Percentiles rank a stretch among this genome's conserved stretches.
Evolutionary conservation across 2,113 vertebrate species (phyloP).

Genomic region (Oostethus manadensis): DNA sequence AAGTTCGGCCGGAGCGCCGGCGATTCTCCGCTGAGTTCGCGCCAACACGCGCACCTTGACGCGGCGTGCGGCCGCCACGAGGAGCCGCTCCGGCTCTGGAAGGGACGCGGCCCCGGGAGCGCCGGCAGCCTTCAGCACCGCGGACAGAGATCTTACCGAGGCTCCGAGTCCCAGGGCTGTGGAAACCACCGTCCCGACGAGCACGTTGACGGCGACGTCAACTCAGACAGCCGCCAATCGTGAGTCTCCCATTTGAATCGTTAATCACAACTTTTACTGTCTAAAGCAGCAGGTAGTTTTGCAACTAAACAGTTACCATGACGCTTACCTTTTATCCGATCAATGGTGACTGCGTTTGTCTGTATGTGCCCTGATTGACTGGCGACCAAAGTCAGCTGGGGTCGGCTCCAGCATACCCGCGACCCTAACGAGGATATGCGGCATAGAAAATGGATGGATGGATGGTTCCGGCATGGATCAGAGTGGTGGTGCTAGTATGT

Average conservation of each 20-base stretch:
- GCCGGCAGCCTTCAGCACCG: conserved; percentile 65
- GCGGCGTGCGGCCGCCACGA: conserved; percentile 41
- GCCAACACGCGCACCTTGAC: conserved; percentile 40
- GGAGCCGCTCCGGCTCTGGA: conserved; percentile 53
- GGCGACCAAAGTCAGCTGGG: no score
- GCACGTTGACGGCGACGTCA: conserved; percentile 50
- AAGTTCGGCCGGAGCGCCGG: conserved; percentile 53
- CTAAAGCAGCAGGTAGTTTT: not conserved
- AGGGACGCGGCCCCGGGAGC: conserved; percentile 44
- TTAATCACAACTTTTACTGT: conserved; percentile 16
- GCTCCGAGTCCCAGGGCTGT: conserved; percentile 37
- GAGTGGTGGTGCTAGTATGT: not conserved
- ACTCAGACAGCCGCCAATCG: conserved; percentile 56
- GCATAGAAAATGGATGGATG: no score
- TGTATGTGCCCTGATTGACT: no score
- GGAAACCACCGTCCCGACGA: conserved; percentile 53
- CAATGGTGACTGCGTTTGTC: no score
- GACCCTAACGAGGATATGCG: no score
- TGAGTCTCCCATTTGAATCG: conserved; percentile 53
- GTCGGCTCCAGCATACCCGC: no score
- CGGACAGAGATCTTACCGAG: conserved; percentile 55
- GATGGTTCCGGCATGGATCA: no score
- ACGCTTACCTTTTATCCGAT: no score
- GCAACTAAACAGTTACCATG: no score
- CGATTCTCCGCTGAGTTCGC: conserved; percentile 40